phyloP scores from a whole-genome alignment of 2,888 invertebrate species.

The Scrobipalpa costella region DNA sequence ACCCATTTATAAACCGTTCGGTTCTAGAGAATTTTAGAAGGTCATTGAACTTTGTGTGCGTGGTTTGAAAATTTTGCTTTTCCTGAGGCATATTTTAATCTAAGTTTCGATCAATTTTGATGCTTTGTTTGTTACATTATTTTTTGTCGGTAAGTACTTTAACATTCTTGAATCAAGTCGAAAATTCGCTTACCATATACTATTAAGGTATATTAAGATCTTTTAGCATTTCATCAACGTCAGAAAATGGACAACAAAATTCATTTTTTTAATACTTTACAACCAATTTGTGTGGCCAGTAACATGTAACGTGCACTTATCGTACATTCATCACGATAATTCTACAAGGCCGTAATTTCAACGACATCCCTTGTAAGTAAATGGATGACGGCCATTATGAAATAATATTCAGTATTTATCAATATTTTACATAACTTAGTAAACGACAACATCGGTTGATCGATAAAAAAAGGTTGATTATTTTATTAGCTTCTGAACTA shows the following conservation, averaged over 20 bases:
- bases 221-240: conserved; percentile 36
- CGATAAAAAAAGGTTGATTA: too few species aligned
- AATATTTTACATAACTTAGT: background rate
- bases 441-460: too few species aligned
- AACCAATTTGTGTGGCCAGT: conserved; percentile 37
- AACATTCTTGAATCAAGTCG: too few species aligned
- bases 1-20: conserved; percentile 18
- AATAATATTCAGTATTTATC: background rate
- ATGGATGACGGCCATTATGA: background rate
- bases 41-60: conserved; percentile 14
- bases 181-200: too few species aligned
- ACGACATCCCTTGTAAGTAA: conserved; percentile 21
- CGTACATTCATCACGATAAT: conserved; percentile 26
- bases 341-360: conserved; percentile 21
- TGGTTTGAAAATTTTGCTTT: conserved; percentile 2
- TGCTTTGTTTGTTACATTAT: background rate
- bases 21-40: conserved; percentile 21
- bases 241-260: conserved; percentile 32
- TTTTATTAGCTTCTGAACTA: background rate
- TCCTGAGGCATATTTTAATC: background rate
- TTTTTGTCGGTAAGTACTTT: too few species aligned
- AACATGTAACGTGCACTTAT: conserved; percentile 29
- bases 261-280: conserved; percentile 34
- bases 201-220: conserved; percentile 11
- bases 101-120: background rate